Evolutionary conservation across 2,113 vertebrate species (phyloP).

Genomic region (Tragelaphus buxtoni): DNA sequence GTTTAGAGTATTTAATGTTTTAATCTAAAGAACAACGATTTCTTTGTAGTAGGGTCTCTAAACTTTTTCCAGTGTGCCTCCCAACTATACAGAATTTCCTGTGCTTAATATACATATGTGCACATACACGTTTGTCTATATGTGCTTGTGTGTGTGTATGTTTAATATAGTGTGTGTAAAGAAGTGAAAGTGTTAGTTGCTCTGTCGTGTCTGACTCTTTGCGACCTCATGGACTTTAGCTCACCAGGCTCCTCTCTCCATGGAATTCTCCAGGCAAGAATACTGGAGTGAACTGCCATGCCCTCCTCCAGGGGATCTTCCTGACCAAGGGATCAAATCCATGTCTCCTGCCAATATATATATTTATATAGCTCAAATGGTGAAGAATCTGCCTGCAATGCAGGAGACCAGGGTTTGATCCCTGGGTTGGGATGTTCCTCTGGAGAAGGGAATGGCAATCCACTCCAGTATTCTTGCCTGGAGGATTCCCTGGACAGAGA

Average conservation of each 20-base stretch:
- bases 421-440: not conserved
- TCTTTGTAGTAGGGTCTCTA: not conserved
- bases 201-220: not conserved
- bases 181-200: not conserved
- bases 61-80: not conserved
- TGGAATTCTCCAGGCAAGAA: not conserved
- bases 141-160: accelerated
- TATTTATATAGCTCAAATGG: accelerated
- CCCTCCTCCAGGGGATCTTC: not conserved
- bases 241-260: not conserved
- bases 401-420: not conserved
- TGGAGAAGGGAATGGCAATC: not conserved
- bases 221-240: not conserved
- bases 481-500: not conserved
- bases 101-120: accelerated
- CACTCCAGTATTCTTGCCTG: not conserved
- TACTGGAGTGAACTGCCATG: not conserved
- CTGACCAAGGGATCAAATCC: not conserved
- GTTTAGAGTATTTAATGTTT: not conserved
- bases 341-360: not conserved
- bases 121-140: too few species aligned
- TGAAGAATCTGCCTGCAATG: not conserved
- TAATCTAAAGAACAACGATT: not conserved
- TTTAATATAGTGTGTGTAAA: not conserved
- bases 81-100: not conserved